Conservation (phyloP, 53 echinoderm and acorn worm species). For the Henricia sp. region DNA sequence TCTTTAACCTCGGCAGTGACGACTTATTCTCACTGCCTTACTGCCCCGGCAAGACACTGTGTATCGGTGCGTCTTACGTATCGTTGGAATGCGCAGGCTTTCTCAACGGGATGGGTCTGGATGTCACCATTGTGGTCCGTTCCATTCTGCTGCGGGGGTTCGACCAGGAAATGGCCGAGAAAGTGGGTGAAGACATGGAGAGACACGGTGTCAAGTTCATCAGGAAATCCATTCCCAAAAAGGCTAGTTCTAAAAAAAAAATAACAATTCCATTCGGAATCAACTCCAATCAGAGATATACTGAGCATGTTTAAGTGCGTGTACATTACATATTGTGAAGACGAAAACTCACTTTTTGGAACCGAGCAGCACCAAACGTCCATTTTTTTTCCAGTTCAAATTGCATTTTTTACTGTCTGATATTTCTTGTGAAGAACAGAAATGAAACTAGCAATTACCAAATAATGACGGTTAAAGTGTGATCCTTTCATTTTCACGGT, state of each 20-base stretch:
- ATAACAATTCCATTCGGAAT: not conserved
- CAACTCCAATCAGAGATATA: no score
- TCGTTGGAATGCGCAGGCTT: constrained; percentile 97
- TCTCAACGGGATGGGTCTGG: constrained; percentile 91
- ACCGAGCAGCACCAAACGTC: no score
- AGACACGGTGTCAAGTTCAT: constrained; percentile 80
- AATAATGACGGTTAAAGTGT: no score
- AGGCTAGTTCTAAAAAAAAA: constrained; percentile 39
- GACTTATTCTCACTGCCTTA: constrained; percentile 91
- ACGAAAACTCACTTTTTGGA: no score
- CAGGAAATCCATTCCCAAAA: constrained; percentile 85
- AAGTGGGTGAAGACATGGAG: constrained; percentile 86
- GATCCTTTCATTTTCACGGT: no score
- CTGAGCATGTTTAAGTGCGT: no score
- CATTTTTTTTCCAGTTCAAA: not conserved
- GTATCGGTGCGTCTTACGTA: constrained; percentile 97
- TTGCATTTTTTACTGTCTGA: no score
- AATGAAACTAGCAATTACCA: no score
- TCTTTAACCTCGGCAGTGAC: constrained; percentile 67
- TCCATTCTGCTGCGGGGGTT: constrained; percentile 94
- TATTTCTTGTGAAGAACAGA: no score
- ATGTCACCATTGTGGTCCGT: constrained; percentile 95
- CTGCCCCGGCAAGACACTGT: constrained; percentile 91
- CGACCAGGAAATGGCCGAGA: constrained; percentile 92
- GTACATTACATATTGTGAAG: no score